Evolutionary conservation across 2,888 invertebrate species (phyloP), one percentile per base, ranked within the genome.

Genomic region (Camponotus fellah): DNA sequence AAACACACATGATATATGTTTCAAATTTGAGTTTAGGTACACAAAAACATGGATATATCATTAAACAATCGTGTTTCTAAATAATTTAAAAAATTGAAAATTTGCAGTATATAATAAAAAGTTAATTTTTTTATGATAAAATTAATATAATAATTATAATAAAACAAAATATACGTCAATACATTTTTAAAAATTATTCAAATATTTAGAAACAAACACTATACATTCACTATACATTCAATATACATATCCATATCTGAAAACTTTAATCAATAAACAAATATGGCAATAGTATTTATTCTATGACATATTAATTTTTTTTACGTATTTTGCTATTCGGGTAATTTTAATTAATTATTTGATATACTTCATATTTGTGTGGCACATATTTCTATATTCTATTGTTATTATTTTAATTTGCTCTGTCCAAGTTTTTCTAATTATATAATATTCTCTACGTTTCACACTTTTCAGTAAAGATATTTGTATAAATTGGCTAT

Each of bases 401-500:
- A 71, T 10, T 8, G 26, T 71, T 79, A 58, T 71, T 58, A 2
- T 26, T 26, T 60, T 80, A 34, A 80, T 80, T 80, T 72, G 79
- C 79, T 26, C 26, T 72, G 58, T 12, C 60, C 60, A 71, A 37
- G 34, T 79, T 60, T n/a, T 80, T 12, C 46, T 34, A 79, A 71
- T 79, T 60, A 26, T 60, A 46, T 40, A n/a, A 53, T 53, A 53
- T 68, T 60, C 58, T 80, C 46, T 72, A 60, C 26, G 26, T 21
- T 14, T 80, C 60, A 60, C 8, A 80, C 37, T 60, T 72, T 80
- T 46, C 26, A 53, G 79, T 53, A 64, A 77, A 74, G 40, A 76
- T 81, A 64, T 76, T 53, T 79, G 74, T 64, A 77, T 81, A 79
- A 75, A 82, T 53, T 76, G 56, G 34, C 71, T 79, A 69, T 60